Conservation (phyloP, 2,888 invertebrate species). For the Vannuccia rotundouncinata region DNA sequence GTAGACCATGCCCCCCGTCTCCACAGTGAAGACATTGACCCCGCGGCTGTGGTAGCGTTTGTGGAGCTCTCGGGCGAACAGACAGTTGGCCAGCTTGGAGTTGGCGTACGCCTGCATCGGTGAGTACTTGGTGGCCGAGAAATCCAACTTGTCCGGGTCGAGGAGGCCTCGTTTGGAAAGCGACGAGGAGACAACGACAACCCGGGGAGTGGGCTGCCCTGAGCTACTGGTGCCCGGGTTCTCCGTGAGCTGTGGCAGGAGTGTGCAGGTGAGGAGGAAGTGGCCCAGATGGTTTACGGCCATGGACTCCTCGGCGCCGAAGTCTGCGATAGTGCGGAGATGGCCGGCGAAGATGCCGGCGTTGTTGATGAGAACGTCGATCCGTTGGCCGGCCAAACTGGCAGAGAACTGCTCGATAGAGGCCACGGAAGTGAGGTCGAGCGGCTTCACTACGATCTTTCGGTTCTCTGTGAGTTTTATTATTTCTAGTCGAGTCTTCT, state of each 20-base stretch:
- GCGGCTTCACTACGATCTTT: not conserved
- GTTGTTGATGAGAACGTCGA: slow-evolving; percentile 56
- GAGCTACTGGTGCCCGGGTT: not conserved
- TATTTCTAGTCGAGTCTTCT: not conserved
- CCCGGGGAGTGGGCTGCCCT: not conserved
- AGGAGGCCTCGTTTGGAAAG: slow-evolving; percentile 8
- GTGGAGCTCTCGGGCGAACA: slow-evolving; percentile 28
- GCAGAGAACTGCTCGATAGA: slow-evolving; percentile 8
- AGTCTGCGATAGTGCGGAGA: slow-evolving; percentile 40
- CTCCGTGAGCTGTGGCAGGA: slow-evolving; percentile 44
- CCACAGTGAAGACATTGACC: slow-evolving; percentile 22
- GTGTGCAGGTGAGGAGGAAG: slow-evolving; percentile 52
- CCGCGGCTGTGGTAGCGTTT: not conserved
- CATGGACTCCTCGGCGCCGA: slow-evolving; percentile 49
- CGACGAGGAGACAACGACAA: slow-evolving; percentile 30
- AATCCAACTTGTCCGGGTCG: slow-evolving; percentile 25
- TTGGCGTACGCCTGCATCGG: slow-evolving; percentile 25
- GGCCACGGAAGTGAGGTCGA: slow-evolving; percentile 8
- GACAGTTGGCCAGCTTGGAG: slow-evolving; percentile 29
- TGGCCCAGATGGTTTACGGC: slow-evolving; percentile 56
- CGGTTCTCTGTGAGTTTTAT: not conserved
- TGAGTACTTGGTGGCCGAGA: not conserved
- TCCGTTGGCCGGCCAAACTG: slow-evolving; percentile 16
- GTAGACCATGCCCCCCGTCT: slow-evolving; percentile 35
- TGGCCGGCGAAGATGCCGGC: slow-evolving; percentile 47